These are phyloP conservation scores for Microdon myrmicae DNA, from an alignment of 2,888 invertebrate species.

Conservation along the genomic window DNA sequence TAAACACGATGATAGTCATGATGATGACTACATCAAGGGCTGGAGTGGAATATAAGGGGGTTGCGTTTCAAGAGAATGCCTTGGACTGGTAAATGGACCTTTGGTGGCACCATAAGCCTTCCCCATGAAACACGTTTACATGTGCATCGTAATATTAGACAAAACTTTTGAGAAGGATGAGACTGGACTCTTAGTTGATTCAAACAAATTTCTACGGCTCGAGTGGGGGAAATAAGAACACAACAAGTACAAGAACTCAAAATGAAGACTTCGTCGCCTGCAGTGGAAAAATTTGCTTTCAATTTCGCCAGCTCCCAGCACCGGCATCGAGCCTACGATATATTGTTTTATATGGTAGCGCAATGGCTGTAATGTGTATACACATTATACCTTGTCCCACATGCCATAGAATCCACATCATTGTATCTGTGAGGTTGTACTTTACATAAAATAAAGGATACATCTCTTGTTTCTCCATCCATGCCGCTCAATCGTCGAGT, in stretches of 20 bases:
- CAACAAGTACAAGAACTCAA: too few relatives aligned
- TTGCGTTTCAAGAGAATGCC: too few relatives aligned
- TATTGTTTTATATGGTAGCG: too few relatives aligned
- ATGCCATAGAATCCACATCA: conserved; percentile 6
- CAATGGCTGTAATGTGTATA: too few relatives aligned
- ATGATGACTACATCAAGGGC: conserved; percentile 20
- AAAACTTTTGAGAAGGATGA: conserved; percentile 44
- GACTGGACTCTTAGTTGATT: neutral
- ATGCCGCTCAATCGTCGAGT: conserved; percentile 11
- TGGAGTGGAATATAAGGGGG: too few relatives aligned
- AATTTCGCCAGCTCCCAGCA: conserved; percentile 17
- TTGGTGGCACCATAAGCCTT: too few relatives aligned
- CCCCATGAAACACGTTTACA: conserved; percentile 53
- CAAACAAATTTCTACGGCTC: too few relatives aligned
- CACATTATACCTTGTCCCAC: conserved; percentile 21
- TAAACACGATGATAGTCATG: conserved; percentile 8
- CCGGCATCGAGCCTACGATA: too few relatives aligned
- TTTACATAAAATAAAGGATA: conserved; percentile 53
- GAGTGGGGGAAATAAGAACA: conserved; percentile 4
- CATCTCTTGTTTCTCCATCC: conserved; percentile 50
- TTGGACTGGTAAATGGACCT: too few relatives aligned
- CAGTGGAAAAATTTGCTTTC: conserved; percentile 47
- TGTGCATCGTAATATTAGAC: conserved; percentile 54
- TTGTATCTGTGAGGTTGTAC: conserved; percentile 40
- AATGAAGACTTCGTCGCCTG: too few relatives aligned